Base-by-base conservation (phyloP, 2,888 invertebrate species). In the Bellardia pandia region DNA sequence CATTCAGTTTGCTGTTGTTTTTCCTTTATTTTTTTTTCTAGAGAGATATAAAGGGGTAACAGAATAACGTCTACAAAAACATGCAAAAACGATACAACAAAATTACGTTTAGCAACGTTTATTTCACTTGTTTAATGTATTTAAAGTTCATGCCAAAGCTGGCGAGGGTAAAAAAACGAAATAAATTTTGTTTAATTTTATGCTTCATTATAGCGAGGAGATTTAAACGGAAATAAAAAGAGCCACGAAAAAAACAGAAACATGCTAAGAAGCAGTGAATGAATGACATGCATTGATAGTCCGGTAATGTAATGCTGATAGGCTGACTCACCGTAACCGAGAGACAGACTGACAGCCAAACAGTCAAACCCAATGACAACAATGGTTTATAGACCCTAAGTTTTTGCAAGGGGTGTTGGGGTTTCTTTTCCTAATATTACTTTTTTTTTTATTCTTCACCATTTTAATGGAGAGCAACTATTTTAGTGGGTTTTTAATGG, bases 101-200 rank as follows among this genome's bases (percentile, higher is more conserved):
- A 40, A 16, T n/a, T 56, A 16, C 42, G 58, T 58, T 56, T 30
- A 40, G 58, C 56, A 72, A 14, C 56, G 13, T 58, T 72, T 58
- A 72, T 40, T 72, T 58, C 1, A 42, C 16, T 23, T 42, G 56
- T 72, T 42, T 23, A 58, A 56, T 72, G 13, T 56, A 58, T 40
- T 45, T 58, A 8, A 37, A 16, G 33, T 72, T 23, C 4, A 13
- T 40, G n/a, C 13, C 30, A 58, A 23, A 58, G 23, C 42, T 42
- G 42, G 11, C 42, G 40, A 33, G n/a, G 30, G 30, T 33, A 30
- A 42, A 16, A 71, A 56, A 56, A 69, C 8, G 14, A 79, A 45
- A 56, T 58, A 58, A 56, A 58, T 72, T 58, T 72, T 48, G 14
- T 74, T 74, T 48, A 60, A 75, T 75, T 75, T 62, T n/a, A 48